Base-by-base conservation (phyloP, 2,888 invertebrate genomes). In the Helicoverpa assulta region DNA sequence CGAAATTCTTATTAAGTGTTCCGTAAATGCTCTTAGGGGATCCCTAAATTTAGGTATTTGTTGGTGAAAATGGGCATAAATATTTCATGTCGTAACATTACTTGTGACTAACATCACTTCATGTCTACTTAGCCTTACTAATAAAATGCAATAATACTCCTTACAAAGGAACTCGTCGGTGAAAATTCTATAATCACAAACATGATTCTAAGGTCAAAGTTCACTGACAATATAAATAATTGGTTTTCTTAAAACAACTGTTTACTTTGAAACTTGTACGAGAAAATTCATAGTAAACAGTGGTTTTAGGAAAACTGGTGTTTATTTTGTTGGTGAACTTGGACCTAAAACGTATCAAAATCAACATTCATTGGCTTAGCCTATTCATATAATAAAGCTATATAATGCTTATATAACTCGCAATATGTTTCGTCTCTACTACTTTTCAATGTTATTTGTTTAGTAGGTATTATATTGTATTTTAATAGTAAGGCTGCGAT, bases 41-140 rank as follows among this genome's bases (percentile, higher is more conserved):
- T n/a, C n/a, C n/a, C n/a, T n/a, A n/a, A n/a, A n/a, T n/a, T n/a
- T n/a, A n/a, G n/a, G n/a, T n/a, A n/a, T n/a, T n/a, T n/a, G n/a
- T n/a, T n/a, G n/a, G n/a, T n/a, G n/a, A n/a, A n/a, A n/a, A n/a
- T n/a, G n/a, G n/a, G n/a, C n/a, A n/a, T n/a, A n/a, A n/a, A n/a
- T n/a, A n/a, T n/a, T 66, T 40, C n/a, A 64, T 73, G 67, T 76
- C 56, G 60, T 85, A 86, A 86, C 76, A 47, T 69, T 62, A 81
- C 66, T 56, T 70, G 87, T 89, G 79, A 87, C 86, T 89, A 89
- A 89, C 86, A 69, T 64, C 55, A 58, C 52, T 67, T 67, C 58
- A 65, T 74, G 29, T 18, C 5, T 54, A 63, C 67, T 61, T 51
- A 64, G 84, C 74, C 82, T 84, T 75, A 75, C 71, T 82, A 84